Evolutionary conservation across 1,140 invertebrate genomes (phyloP).

Genomic region (Rhopalosiphum padi): DNA sequence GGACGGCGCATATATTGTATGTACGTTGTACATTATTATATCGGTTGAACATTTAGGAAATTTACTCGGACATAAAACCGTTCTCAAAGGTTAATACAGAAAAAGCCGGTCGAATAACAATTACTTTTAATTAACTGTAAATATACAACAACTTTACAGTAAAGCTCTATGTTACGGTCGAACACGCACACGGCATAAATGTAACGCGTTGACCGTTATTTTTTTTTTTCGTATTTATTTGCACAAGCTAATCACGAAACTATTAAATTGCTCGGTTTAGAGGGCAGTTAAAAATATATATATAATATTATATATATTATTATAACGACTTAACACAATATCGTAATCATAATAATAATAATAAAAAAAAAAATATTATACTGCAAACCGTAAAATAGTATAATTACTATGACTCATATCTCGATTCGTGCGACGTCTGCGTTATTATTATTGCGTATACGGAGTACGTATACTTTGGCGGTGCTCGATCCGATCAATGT

Average conservation of each 20-base stretch:
- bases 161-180: not conserved
- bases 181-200: conserved; percentile 31
- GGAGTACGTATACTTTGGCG: not conserved
- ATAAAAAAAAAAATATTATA: not conserved
- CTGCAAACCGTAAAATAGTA: not conserved
- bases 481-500: not conserved
- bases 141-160: conserved; percentile 21
- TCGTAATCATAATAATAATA: not conserved
- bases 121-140: conserved; percentile 47
- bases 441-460: too few species aligned
- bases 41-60: not conserved
- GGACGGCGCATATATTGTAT: too few species aligned
- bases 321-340: conserved; percentile 1
- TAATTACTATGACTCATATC: not conserved
- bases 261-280: conserved; percentile 11
- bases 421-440: not conserved
- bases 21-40: not conserved
- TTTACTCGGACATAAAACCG: not conserved
- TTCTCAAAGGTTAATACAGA: conserved; percentile 20
- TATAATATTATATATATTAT: too few species aligned
- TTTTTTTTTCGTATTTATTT: not conserved
- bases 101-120: conserved; percentile 6
- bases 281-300: conserved; percentile 19
- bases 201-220: conserved; percentile 5
- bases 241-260: conserved; percentile 41